phyloP scores from a whole-genome alignment of 2,888 invertebrate species.

The Dynastes hyllus region DNA sequence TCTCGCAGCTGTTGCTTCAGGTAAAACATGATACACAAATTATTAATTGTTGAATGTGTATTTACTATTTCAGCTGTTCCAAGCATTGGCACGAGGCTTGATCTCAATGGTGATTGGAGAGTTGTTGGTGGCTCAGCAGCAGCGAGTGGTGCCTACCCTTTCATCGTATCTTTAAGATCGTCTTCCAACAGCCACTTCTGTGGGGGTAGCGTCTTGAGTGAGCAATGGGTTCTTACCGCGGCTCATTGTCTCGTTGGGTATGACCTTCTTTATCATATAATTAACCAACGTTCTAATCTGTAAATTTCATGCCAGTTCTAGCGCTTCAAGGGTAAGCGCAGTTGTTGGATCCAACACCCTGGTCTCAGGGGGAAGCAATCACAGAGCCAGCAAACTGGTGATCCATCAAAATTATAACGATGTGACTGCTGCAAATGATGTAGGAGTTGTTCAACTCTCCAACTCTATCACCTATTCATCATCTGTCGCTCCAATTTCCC shows the following conservation, averaged over 20 bases:
- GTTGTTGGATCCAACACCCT: constrained; percentile 73
- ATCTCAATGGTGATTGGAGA: constrained; percentile 57
- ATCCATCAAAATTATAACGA: constrained; percentile 70
- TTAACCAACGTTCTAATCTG: background rate
- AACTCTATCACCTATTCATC: constrained; percentile 52
- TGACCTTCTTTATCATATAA: background rate
- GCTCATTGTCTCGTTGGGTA: constrained; percentile 72
- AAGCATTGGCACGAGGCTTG: constrained; percentile 20
- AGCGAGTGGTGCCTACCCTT: constrained; percentile 67
- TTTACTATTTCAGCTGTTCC: constrained; percentile 35
- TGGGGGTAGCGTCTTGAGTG: constrained; percentile 72
- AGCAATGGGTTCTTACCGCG: constrained; percentile 70
- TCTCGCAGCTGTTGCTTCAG: background rate
- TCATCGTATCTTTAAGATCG: constrained; percentile 65
- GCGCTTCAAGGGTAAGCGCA: background rate
- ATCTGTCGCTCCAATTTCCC: constrained; percentile 52
- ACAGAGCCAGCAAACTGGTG: constrained; percentile 68
- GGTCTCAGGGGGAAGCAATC: constrained; percentile 68
- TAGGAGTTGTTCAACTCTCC: constrained; percentile 55
- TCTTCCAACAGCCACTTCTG: constrained; percentile 68
- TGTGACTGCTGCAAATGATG: constrained; percentile 54
- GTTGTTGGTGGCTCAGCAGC: constrained; percentile 72
- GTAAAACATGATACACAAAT: background rate
- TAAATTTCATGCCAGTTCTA: background rate
- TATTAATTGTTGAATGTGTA: background rate